Base-by-base conservation (phyloP, 2,797 vertebrate genomes). In the Novumbra hubbsi region DNA sequence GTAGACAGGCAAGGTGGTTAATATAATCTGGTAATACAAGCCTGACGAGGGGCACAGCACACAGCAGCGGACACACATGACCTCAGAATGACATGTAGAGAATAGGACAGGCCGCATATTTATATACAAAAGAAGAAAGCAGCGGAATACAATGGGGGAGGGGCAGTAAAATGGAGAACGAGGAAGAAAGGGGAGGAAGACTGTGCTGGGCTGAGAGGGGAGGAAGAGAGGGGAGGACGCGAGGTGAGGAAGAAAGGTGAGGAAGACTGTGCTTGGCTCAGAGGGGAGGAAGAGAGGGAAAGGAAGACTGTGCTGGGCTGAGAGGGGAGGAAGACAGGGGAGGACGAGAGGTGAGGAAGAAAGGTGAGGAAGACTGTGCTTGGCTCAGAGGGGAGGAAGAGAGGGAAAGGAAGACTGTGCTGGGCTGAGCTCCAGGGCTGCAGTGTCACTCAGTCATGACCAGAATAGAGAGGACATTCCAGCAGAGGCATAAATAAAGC, bases 391-490 rank as follows among this genome's bases (percentile, higher is more conserved):
- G n/a, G n/a, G n/a, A 66, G 24, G 45, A 19, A 68, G 7, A 27
- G 34, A 68, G 19, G 55, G 24, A 21, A 71, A n/a, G 28, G 17
- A 14, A n/a, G 19, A 21, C 2, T 32, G 27, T 21, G 3, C 38
- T 28, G 68, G 63, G 77, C 83, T 81, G 72, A 79, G 73, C 68
- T 79, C 75, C 81, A 82, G 73, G 80, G 73, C 68, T 80, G 83
- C 81, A 87, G 81, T 75, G 83, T 87, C 84, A 87, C 83, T 89
- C 81, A 79, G 80, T 82, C 80, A 83, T 81, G 82, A 88, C 84
- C 85, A 91, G 86, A 93, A 92, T 90, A 92, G 89, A 84, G 82
- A 85, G 81, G 84, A 89, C 88, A 92, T 93, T 93, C 90, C 88
- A 90, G 76, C 82, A 83, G 75, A 50, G 89, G 85, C 89, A 90